Evolutionary conservation across 2,888 invertebrate species (phyloP).

Genomic region (Sminthurinus aureus): DNA sequence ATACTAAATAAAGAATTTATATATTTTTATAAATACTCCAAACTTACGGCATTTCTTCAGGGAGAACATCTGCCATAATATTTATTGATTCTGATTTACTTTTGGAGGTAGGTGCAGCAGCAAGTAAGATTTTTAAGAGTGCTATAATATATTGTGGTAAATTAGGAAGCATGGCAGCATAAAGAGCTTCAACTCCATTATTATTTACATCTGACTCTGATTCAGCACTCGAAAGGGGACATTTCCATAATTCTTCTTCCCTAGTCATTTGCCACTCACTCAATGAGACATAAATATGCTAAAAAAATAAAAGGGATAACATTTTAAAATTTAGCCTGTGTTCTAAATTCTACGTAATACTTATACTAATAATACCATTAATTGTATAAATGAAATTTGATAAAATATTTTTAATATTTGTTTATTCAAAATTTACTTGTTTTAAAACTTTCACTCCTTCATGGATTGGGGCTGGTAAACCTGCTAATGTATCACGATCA

Average conservation of each 20-base stretch:
- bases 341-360: background rate
- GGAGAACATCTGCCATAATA: conserved; percentile 96
- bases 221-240: conserved; percentile 87
- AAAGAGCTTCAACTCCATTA: conserved; percentile 82
- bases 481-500: conserved; percentile 89
- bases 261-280: conserved; percentile 90
- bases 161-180: conserved; percentile 93
- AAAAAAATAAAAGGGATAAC: background rate
- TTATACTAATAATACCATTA: background rate
- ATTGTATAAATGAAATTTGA: background rate
- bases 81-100: conserved; percentile 97
- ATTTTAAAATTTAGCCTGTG: background rate
- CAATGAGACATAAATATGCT: conserved; percentile 93
- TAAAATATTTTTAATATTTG: background rate
- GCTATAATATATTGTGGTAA: conserved; percentile 98
- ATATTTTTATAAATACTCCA: no score
- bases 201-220: conserved; percentile 72
- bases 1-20: background rate
- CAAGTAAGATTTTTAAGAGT: conserved; percentile 92
- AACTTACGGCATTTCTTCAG: conserved; percentile 93
- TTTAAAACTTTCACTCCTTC: conserved; percentile 92
- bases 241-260: conserved; percentile 89
- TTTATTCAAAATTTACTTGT: conserved; percentile 68
- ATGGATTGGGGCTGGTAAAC: conserved; percentile 95
- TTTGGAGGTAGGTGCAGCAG: conserved; percentile 99